Percentiles rank a stretch among this genome's conserved stretches.
These are phyloP conservation scores for Chrysolina oricalcia DNA, from an alignment of 2,888 invertebrate genomes.

Conservation along the genomic window DNA sequence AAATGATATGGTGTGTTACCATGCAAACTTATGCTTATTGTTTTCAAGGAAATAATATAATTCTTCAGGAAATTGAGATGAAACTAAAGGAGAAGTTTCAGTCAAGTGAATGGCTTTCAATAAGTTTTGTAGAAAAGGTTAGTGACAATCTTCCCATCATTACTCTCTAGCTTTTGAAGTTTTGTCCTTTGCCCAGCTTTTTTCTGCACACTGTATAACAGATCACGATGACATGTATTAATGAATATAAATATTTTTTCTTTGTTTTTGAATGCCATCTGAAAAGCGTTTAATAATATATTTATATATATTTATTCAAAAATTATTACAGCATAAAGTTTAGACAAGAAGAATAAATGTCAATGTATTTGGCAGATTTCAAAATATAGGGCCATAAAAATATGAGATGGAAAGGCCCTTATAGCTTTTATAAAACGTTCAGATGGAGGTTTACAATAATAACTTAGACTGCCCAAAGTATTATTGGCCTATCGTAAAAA, in stretches of 20 bases:
- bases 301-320: no score
- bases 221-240: neutral
- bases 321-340: conserved; percentile 19
- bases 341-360: conserved; percentile 14
- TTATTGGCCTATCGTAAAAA: conserved; percentile 24
- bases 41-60: no score
- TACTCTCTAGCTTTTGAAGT: no score
- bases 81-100: no score
- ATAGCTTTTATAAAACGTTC: conserved; percentile 28
- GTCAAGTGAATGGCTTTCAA: no score
- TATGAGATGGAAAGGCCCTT: conserved; percentile 15
- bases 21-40: no score
- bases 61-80: no score
- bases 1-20: no score
- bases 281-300: neutral
- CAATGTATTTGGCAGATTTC: conserved; percentile 31
- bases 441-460: conserved; percentile 27
- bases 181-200: no score
- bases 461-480: conserved; percentile 24
- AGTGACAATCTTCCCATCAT: no score
- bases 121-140: no score
- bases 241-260: neutral
- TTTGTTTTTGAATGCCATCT: neutral
- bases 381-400: conserved; percentile 27
- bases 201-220: neutral